Evolutionary conservation across 1,140 invertebrate species (phyloP).

Genomic region (Protaetia brevitarsis): DNA sequence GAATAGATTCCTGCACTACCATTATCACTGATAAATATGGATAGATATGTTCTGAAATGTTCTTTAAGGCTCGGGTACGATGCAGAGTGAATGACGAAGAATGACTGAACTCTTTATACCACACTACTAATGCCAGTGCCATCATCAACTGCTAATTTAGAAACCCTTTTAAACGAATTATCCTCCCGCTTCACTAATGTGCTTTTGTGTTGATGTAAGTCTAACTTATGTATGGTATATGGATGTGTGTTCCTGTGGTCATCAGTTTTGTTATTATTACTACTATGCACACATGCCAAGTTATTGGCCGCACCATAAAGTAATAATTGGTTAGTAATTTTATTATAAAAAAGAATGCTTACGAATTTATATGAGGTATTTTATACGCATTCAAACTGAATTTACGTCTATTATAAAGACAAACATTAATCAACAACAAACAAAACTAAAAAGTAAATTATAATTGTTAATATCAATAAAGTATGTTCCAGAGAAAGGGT

Average conservation of each 20-base stretch:
- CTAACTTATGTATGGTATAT: conserved; percentile 8
- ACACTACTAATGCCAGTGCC: conserved; percentile 42
- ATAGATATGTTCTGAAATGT: neutral
- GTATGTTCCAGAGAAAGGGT: too few species aligned
- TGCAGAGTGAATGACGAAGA: conserved; percentile 39
- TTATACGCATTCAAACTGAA: too few species aligned
- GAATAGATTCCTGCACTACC: neutral
- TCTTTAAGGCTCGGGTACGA: conserved; percentile 29
- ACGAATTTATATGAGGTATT: too few species aligned
- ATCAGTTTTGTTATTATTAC: neutral
- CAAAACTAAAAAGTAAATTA: too few species aligned
- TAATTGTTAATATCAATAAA: too few species aligned
- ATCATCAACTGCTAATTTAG: conserved; percentile 48
- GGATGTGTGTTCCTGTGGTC: neutral
- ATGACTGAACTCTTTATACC: conserved; percentile 36
- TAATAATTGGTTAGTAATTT: too few species aligned
- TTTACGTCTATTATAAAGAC: too few species aligned
- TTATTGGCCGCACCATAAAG: too few species aligned
- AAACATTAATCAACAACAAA: too few species aligned
- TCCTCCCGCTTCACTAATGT: conserved; percentile 45
- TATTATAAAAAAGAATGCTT: too few species aligned
- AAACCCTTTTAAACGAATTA: conserved; percentile 49
- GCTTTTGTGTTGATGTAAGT: conserved; percentile 35
- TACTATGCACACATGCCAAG: too few species aligned
- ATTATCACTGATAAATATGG: neutral